Conservation (phyloP, 1,140 invertebrate genomes). For the Drosophila tsacasi region DNA sequence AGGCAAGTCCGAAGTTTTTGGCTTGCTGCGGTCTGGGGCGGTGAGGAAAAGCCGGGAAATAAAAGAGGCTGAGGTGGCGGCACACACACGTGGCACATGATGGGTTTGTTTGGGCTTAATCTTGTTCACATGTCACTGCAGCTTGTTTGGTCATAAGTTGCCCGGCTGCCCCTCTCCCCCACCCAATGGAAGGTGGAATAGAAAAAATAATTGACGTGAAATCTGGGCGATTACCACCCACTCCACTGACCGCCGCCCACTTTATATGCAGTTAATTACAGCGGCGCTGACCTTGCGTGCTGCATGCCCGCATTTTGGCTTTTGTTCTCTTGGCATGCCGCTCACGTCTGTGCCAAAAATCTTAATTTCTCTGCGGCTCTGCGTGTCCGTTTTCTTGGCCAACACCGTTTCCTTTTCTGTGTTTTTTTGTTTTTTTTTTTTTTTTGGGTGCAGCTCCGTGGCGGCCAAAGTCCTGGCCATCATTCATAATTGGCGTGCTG, state of each 20-base stretch:
- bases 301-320: constrained; percentile 58
- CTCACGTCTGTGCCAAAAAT: constrained; percentile 79
- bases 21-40: constrained; percentile 25
- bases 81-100: background rate
- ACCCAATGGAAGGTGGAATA: background rate
- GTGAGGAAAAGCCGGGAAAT: constrained; percentile 17
- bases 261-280: constrained; percentile 77
- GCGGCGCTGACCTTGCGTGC: constrained; percentile 72
- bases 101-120: constrained; percentile 31
- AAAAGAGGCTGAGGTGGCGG: background rate
- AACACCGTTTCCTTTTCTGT: constrained; percentile 5
- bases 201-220: constrained; percentile 74
- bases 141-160: constrained; percentile 65
- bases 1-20: constrained; percentile 45
- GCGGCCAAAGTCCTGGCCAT: constrained; percentile 49
- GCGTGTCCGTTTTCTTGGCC: constrained; percentile 71
- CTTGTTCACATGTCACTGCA: constrained; percentile 66
- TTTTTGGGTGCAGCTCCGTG: constrained; percentile 49
- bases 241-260: constrained; percentile 8
- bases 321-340: constrained; percentile 60
- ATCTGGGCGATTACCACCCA: constrained; percentile 48
- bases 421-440: constrained; percentile 2
- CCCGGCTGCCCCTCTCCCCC: background rate
- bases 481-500: constrained; percentile 78
- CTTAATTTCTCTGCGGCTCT: constrained; percentile 76